Conservation (phyloP, 1,140 invertebrate genomes). For the Lucilia sericata region DNA sequence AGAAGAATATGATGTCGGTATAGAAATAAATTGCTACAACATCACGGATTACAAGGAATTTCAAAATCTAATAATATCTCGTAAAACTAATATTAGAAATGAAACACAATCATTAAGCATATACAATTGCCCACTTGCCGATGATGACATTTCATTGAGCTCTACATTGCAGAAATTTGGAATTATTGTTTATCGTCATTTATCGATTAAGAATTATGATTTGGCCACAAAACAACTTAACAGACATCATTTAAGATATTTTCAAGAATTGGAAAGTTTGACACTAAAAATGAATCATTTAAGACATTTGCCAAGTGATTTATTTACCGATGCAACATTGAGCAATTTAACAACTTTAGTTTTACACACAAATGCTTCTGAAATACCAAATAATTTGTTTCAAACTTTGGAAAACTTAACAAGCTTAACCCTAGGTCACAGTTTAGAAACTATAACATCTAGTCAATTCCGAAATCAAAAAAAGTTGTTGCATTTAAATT, state of each 20-base stretch:
- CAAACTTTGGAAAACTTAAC: conserved; percentile 70
- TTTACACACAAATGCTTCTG: conserved; percentile 72
- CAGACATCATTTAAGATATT: background rate
- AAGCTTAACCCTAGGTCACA: conserved; percentile 74
- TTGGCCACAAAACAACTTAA: no score
- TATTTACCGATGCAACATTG: conserved; percentile 70
- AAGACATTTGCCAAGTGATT: conserved; percentile 70
- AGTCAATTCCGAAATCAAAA: conserved; percentile 73
- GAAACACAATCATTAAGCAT: background rate
- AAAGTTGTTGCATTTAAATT: conserved; percentile 71
- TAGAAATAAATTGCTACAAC: background rate
- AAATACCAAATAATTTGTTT: conserved; percentile 72
- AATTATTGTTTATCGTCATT: background rate
- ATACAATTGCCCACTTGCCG: background rate
- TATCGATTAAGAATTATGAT: background rate
- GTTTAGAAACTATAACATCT: conserved; percentile 71
- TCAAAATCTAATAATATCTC: background rate
- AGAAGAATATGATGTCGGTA: background rate
- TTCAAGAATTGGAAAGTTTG: background rate
- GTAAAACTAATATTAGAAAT: background rate
- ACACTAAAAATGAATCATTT: conserved; percentile 44
- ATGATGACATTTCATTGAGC: background rate
- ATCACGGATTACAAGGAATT: background rate
- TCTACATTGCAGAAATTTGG: background rate
- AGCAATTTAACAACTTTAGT: conserved; percentile 72